Conservation (phyloP, 2,888 invertebrate species). For the Brachynemurus nebulosus region DNA sequence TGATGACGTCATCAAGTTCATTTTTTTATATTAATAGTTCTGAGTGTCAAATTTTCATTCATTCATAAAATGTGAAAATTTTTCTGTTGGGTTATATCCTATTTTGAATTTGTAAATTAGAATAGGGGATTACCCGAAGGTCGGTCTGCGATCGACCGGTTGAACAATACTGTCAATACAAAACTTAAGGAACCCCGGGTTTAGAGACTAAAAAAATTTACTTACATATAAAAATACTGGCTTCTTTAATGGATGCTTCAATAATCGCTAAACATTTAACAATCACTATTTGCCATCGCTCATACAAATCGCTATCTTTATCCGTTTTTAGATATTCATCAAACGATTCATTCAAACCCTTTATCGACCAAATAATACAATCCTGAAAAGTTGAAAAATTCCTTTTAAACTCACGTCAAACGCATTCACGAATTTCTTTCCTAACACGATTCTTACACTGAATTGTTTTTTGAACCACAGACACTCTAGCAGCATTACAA, state of each 20-base stretch:
- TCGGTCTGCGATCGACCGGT: too few relatives aligned
- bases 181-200: too few relatives aligned
- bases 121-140: too few relatives aligned
- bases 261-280: conserved; percentile 33
- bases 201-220: too few relatives aligned
- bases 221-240: conserved; percentile 37
- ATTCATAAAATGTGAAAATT: too few relatives aligned
- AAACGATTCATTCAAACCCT: conserved; percentile 59
- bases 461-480: conserved; percentile 31
- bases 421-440: conserved; percentile 6
- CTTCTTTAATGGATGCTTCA: conserved; percentile 37
- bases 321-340: conserved; percentile 41
- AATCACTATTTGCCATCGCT: conserved; percentile 30
- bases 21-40: too few relatives aligned
- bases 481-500: conserved; percentile 31
- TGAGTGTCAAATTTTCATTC: too few relatives aligned
- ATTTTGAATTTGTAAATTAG: too few relatives aligned
- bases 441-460: conserved; percentile 1
- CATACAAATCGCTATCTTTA: conserved; percentile 34
- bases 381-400: conserved; percentile 31
- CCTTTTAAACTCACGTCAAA: conserved; percentile 12
- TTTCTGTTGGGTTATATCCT: too few relatives aligned
- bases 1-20: too few relatives aligned
- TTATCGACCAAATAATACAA: conserved; percentile 65
- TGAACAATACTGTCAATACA: too few relatives aligned